Evolutionary conservation across 2,888 invertebrate species (phyloP), one percentile per base, ranked within the genome.

Genomic region (Cistogaster globosa): DNA sequence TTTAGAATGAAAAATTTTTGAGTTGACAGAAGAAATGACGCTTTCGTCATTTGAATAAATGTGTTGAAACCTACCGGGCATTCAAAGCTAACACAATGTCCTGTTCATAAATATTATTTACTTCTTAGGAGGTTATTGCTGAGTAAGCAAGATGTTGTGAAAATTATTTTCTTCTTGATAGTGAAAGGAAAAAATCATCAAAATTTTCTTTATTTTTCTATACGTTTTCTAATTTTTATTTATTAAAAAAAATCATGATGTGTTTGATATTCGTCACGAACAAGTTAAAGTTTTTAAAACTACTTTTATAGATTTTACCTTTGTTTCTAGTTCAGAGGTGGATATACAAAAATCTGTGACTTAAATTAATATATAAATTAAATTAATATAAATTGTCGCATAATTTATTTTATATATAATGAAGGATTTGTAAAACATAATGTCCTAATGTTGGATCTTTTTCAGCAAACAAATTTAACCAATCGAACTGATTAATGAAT

Each of bases 101-200:
- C 26, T 48, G 26, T 81, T 68, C 57, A 69, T 38, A 7, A 38
- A 38, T 11, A 6, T 38, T 11, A 38, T 11, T 38, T 6, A 9
- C 78, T 72, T 65, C 63, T 65, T 71, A 69, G 67, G 78, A 82
- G 81, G 75, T 85, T 60, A 69, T 51, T 85, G 85, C 85, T 85
- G 85, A 85, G 74, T 74, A 75, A 48, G 78, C 75, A 69, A 85
- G 82, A 82, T 82, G 60, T 79, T 82, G 78, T 48, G 65, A 62
- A 65, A 65, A 79, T 45, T 26, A 2, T 69, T 36, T 45, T 11
- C 42, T 42, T 38, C n/a, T 80, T 26, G 26, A 26, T 26, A 26
- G 26, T 2, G 26, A 26, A 4, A 26, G 1, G 26, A 26, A 1
- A 62, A 48, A 22, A 20, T 68, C 55, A 68, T 22, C 67, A 51